Percentiles rank a stretch among this genome's conserved stretches.
Evolutionary conservation across 2,888 invertebrate species (phyloP).

Genomic region (Athalia circularis): DNA sequence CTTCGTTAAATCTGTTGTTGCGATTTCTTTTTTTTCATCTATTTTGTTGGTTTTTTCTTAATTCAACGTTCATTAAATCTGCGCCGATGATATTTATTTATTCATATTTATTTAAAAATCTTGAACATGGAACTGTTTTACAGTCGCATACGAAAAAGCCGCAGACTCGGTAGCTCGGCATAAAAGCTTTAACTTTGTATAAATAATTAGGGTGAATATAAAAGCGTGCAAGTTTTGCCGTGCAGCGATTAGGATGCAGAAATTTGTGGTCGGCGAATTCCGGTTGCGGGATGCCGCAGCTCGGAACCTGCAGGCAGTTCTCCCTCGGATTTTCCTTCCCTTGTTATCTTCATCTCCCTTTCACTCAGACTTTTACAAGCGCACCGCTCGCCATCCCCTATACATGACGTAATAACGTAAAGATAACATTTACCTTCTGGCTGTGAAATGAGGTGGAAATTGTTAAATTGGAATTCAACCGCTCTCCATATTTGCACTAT

Average conservation of each 20-base stretch:
- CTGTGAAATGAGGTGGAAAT: neutral
- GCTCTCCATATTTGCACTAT: neutral
- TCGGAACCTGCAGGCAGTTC: neutral
- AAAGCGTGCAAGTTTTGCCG: neutral
- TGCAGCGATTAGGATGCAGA: conserved; percentile 10
- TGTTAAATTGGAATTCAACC: conserved; percentile 18
- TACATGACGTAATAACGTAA: conserved; percentile 13
- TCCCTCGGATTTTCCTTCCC: neutral
- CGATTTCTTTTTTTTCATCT: no score
- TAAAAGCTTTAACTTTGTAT: neutral
- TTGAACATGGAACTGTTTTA: no score
- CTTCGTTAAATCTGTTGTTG: no score
- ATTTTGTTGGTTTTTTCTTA: no score
- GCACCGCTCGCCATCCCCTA: neutral
- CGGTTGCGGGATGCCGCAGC: neutral
- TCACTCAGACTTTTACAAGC: neutral
- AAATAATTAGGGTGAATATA: conserved; percentile 11
- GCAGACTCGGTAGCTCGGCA: neutral
- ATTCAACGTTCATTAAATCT: no score
- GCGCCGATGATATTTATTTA: no score
- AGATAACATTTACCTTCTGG: conserved; percentile 37
- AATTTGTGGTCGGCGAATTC: conserved; percentile 6
- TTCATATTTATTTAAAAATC: no score
- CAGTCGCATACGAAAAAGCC: no score
- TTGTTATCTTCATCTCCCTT: neutral